phyloP scores from a whole-genome alignment of 2,113 vertebrate species.

The Egretta garzetta region DNA sequence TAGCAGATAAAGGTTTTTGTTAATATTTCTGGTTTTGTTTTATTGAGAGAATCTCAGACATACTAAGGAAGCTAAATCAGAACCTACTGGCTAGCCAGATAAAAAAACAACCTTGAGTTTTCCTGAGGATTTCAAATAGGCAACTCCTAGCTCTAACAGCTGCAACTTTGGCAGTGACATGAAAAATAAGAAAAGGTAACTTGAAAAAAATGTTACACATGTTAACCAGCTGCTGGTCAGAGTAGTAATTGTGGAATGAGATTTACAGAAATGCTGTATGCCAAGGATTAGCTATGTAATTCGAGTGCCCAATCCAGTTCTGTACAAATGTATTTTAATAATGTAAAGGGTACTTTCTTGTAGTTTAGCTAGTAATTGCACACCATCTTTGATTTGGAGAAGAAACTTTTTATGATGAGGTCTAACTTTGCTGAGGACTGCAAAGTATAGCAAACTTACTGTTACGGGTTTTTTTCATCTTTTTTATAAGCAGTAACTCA shows the following conservation, averaged over 20 bases:
- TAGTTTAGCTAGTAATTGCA: background rate
- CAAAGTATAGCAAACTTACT: background rate
- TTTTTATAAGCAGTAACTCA: background rate
- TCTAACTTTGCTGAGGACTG: background rate
- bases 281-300: background rate
- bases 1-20: background rate
- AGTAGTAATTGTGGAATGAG: background rate
- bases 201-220: background rate
- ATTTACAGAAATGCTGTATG: background rate
- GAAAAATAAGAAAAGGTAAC: slow-evolving; percentile 12
- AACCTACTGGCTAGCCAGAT: background rate
- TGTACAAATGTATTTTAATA: background rate
- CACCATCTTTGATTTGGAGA: background rate
- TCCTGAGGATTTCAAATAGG: background rate
- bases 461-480: rapidly evolving
- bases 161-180: background rate
- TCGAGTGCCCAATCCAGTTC: background rate
- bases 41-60: background rate
- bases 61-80: background rate
- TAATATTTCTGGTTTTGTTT: background rate
- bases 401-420: background rate
- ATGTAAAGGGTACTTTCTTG: background rate
- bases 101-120: background rate
- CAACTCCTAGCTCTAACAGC: background rate
- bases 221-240: slow-evolving; percentile 14